phyloP scores from a whole-genome alignment of 2,113 vertebrate genomes.

The Strix uralensis region DNA sequence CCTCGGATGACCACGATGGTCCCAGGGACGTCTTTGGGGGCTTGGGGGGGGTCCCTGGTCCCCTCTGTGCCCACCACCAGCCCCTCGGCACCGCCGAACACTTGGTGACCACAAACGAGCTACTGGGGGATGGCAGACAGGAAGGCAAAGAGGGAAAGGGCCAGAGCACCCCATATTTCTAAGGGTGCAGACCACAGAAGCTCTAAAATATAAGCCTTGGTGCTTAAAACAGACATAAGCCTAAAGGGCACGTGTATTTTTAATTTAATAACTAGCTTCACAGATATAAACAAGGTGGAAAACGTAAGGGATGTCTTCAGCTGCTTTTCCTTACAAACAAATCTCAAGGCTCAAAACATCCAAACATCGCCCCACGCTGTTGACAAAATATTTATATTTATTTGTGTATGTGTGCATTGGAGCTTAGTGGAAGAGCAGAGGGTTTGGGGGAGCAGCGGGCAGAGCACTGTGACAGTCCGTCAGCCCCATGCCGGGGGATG shows the following conservation, averaged over 20 bases:
- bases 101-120: background rate
- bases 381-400: background rate
- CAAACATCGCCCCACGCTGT: fast-evolving
- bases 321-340: background rate
- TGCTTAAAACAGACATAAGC: background rate
- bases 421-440: background rate
- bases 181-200: background rate
- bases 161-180: background rate
- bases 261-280: background rate
- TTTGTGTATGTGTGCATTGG: background rate
- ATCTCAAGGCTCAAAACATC: background rate
- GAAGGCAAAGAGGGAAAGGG: background rate
- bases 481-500: fast-evolving
- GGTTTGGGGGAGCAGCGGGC: background rate
- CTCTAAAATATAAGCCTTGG: background rate
- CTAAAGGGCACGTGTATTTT: background rate
- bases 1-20: fast-evolving
- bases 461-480: background rate
- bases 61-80: background rate
- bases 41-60: background rate
- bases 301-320: background rate
- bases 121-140: background rate
- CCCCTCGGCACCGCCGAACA: background rate
- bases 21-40: background rate
- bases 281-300: background rate